Conservation (phyloP, 2,797 vertebrate species). For the Pachyuromys duprasi region DNA sequence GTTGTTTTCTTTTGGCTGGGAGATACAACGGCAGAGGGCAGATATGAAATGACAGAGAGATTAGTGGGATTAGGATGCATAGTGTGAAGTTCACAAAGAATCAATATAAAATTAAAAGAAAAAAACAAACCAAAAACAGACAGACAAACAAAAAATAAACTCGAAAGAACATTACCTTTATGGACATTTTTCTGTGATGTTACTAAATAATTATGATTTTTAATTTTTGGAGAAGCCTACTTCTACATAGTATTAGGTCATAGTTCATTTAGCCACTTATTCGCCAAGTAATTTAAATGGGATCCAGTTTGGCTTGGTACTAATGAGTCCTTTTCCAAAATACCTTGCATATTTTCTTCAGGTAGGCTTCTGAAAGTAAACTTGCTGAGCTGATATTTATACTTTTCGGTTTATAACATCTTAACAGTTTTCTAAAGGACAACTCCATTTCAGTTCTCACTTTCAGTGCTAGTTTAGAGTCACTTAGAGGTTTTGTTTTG, state of each 20-base stretch:
- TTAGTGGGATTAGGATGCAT: neutral
- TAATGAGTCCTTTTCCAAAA: neutral
- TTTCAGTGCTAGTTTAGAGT: constrained; percentile 15
- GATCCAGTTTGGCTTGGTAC: neutral
- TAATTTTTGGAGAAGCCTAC: neutral
- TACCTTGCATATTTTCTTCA: neutral
- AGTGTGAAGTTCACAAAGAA: neutral
- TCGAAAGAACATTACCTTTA: neutral
- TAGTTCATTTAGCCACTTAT: constrained; percentile 48
- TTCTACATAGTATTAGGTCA: neutral
- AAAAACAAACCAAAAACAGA: neutral
- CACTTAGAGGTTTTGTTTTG: neutral
- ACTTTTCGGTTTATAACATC: neutral
- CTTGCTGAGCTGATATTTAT: neutral
- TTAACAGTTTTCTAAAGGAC: neutral
- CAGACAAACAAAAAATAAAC: neutral
- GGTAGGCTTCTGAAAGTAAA: constrained; percentile 36
- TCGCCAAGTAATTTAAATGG: constrained; percentile 27
- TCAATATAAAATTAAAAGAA: neutral
- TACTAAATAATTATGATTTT: neutral
- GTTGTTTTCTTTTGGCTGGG: neutral
- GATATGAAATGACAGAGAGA: neutral
- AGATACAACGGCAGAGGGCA: neutral
- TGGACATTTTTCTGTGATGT: constrained; percentile 12
- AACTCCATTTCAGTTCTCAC: neutral